Evolutionary conservation across 2,888 invertebrate species (phyloP), one percentile per base, ranked within the genome.

Genomic region (Cantharis rufa): DNA sequence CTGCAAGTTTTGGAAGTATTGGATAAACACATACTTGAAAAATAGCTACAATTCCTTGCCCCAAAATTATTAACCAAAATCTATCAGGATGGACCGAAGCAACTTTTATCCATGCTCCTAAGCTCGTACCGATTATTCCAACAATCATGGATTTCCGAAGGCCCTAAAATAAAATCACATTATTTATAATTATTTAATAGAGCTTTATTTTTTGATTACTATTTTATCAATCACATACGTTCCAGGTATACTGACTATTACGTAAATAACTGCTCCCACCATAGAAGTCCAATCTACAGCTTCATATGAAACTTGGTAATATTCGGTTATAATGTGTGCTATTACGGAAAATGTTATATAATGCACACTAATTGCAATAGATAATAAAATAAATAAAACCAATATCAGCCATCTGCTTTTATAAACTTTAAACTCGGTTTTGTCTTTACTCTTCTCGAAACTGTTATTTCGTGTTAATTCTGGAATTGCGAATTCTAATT

Each of bases 11-110:
- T 0, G 98, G 95, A 0, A 98, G 98, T 72, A 98, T 92, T 82
- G 96, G 96, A 63, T 98, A 90, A 74, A 98, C 93, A 89, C 97
- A 98, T 16, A 97, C 94, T 89, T 98, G 97, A 24, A 97, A 95
- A n/a, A 93, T 84, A 1, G 94, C 94, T 77, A 94, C 93, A 80
- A 98, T 90, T 0, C 95, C 93, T 89, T 99, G 99, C 0, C 97
- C 97, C 32, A 93, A 83, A 89, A 98, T 95, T 73, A 96, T 93
- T 66, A 98, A 90, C 90, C 93, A 93, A 90, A 97, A 98, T 84
- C 93, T 90, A 84, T 95, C 93, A 11, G 94, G 95, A 3, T 91
- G 89, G 66, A 96, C 94, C 2, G 97, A 95, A 84, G 95, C 93
- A 74, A 97, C 94, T 89, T 97, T 97, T 79, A 97, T 90, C 94